Conservation (phyloP, 2,797 vertebrate species). For the Pangasius larnaudii region DNA sequence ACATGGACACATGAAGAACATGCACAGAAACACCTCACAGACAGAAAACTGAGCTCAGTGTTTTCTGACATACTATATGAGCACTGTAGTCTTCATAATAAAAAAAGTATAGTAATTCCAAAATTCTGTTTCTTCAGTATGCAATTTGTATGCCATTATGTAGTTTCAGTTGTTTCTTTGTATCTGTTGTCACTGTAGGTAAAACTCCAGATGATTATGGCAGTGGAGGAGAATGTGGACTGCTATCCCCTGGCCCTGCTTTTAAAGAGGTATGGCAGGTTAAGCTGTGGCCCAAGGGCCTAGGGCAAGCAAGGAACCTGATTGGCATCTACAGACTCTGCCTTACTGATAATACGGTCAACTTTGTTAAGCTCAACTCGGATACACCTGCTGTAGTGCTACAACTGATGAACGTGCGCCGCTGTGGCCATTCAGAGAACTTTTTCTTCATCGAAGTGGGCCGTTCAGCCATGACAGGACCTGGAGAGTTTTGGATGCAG, state of each 20-base stretch:
- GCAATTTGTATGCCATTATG: background rate
- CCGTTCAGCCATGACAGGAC: slow-evolving; percentile 78
- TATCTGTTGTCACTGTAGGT: slow-evolving; percentile 64
- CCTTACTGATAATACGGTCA: slow-evolving; percentile 84
- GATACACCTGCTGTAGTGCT: slow-evolving; percentile 80
- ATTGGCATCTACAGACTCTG: slow-evolving; percentile 85
- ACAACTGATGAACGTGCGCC: slow-evolving; percentile 85
- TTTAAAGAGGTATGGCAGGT: slow-evolving; percentile 90
- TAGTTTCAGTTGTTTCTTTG: background rate
- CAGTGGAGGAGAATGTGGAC: slow-evolving; percentile 78
- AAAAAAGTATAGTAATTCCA: background rate
- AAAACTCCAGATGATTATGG: slow-evolving; percentile 74
- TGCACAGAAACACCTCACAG: background rate
- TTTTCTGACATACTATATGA: background rate
- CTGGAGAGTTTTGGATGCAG: slow-evolving; percentile 84
- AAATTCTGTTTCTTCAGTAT: background rate
- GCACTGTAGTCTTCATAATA: background rate
- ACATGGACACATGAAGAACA: background rate
- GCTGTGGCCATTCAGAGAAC: slow-evolving; percentile 85
- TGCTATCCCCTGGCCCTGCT: slow-evolving; percentile 75
- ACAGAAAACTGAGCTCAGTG: background rate
- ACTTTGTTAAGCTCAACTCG: slow-evolving; percentile 83
- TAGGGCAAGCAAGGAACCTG: slow-evolving; percentile 82
- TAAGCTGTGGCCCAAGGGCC: slow-evolving; percentile 83
- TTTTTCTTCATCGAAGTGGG: slow-evolving; percentile 91